Base-by-base conservation (phyloP, 2,113 vertebrate genomes). In the Etheostoma cragini region DNA sequence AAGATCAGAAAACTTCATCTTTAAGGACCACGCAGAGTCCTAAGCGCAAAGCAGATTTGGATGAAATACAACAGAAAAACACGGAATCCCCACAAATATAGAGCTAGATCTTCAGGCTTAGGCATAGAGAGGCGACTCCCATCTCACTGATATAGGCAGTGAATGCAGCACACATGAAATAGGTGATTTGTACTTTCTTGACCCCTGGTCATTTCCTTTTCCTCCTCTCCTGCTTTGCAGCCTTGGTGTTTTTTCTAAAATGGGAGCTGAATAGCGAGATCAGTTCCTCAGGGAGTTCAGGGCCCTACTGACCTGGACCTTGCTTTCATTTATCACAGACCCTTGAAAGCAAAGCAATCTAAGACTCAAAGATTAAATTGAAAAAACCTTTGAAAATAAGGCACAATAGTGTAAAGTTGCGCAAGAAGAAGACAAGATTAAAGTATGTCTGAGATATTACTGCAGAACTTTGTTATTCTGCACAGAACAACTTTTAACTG, bases 311-410 rank as follows among this genome's bases (percentile, higher is more conserved):
- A 68, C 78, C 77, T 66, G 49, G 71, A 72, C 72, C 24, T 52
- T 22, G 10, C 24, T 45, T 69, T 85, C 78, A 76, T 76, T 79
- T 81, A 85, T 85, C 72, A 53, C 73, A 45, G 22, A 52, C n/a
- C 63, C 33, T 77, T 22, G 30, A 60, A 60, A 84, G 65, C 33
- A 72, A 80, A 76, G 42, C 42, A 22, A 46, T 75, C 47, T 65
- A 49, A 82, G 88, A 46, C 17, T 16, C 5, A 4, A 52, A 67
- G 70, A 77, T 54, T 65, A 64, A 54, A 83, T 30, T 13, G 5
- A 49, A 45, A 45, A 54, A 69, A 57, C 38, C 62, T 17, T 26
- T 69, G 21, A 38, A 49, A 35, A 58, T 11, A 75, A 62, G 30
- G 12, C 35, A 52, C 3, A 63, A 5, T 7, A 8, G 21, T 8